Conservation (phyloP, 2,797 vertebrate genomes). For the Fundulus diaphanus region DNA sequence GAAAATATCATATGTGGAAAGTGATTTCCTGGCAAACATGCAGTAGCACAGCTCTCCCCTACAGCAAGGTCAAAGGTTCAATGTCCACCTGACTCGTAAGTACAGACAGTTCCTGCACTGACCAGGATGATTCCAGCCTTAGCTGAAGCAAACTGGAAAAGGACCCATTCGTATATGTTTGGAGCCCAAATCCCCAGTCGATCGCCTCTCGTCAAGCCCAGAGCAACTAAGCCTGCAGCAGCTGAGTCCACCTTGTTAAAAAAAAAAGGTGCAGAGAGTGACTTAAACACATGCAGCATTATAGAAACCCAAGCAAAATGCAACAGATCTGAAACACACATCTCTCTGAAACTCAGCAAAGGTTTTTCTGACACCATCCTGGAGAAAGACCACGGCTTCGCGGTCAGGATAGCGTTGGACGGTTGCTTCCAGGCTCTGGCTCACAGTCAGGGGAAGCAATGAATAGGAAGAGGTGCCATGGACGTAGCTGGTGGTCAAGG, state of each 20-base stretch:
- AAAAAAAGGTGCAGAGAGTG: background rate
- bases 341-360: slow-evolving; percentile 87
- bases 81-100: background rate
- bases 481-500: slow-evolving; percentile 82
- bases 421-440: slow-evolving; percentile 79
- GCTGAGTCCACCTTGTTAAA: slow-evolving; percentile 83
- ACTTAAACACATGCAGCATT: background rate
- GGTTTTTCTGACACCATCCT: slow-evolving; percentile 81
- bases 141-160: slow-evolving; percentile 90
- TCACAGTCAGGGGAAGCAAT: slow-evolving; percentile 80
- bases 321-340: slow-evolving; percentile 65
- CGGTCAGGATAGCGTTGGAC: slow-evolving; percentile 78
- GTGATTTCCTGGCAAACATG: background rate
- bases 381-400: slow-evolving; percentile 83
- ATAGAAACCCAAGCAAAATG: background rate
- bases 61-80: slow-evolving; percentile 2
- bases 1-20: background rate
- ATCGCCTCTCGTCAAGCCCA: slow-evolving; percentile 87
- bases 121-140: slow-evolving; percentile 92
- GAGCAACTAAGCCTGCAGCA: slow-evolving; percentile 88
- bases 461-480: slow-evolving; percentile 73
- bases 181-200: slow-evolving; percentile 92
- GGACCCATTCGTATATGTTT: slow-evolving; percentile 90
- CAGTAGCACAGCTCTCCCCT: background rate
- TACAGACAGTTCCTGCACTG: slow-evolving; percentile 47